Percentiles rank a stretch among this genome's conserved stretches.
Evolutionary conservation across 2,113 vertebrate genomes (phyloP).

Genomic region (Nothocercus nigrocapillus): DNA sequence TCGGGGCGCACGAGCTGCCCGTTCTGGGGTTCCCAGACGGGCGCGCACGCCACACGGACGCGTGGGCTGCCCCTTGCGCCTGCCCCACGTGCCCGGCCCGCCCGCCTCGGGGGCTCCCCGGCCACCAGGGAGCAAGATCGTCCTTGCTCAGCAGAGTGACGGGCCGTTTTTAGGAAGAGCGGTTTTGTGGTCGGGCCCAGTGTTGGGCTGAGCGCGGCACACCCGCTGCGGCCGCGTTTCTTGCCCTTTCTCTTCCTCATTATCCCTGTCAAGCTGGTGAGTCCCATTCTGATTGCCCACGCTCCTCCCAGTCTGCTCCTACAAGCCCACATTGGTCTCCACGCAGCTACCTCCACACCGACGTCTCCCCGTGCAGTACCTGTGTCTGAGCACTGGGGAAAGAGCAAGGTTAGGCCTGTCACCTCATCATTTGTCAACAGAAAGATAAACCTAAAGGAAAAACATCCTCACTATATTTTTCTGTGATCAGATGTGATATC

Average conservation of each 20-base stretch:
- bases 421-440: background rate
- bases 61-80: background rate
- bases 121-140: background rate
- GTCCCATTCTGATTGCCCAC: conserved; percentile 44
- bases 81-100: background rate
- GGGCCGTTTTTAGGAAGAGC: conserved; percentile 23
- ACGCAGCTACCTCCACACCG: background rate
- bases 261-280: conserved; percentile 41
- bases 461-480: background rate
- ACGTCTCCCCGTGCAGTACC: background rate
- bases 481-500: background rate
- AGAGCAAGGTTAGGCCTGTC: rapidly evolving
- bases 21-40: background rate
- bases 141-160: background rate
- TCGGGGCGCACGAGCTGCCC: background rate
- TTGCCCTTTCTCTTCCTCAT: conserved; percentile 54
- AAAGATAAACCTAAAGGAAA: background rate
- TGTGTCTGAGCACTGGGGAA: background rate
- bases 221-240: background rate
- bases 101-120: rapidly evolving
- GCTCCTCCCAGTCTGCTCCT: conserved; percentile 21
- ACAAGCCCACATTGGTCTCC: background rate
- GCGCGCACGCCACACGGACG: background rate
- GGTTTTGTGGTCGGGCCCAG: conserved; percentile 29
- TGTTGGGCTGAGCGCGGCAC: conserved; percentile 20